A percentile compares a stretch with the other conserved stretches of the same genome.
Conservation (phyloP, 2,888 invertebrate species). For the Parthenolecanium corni region DNA sequence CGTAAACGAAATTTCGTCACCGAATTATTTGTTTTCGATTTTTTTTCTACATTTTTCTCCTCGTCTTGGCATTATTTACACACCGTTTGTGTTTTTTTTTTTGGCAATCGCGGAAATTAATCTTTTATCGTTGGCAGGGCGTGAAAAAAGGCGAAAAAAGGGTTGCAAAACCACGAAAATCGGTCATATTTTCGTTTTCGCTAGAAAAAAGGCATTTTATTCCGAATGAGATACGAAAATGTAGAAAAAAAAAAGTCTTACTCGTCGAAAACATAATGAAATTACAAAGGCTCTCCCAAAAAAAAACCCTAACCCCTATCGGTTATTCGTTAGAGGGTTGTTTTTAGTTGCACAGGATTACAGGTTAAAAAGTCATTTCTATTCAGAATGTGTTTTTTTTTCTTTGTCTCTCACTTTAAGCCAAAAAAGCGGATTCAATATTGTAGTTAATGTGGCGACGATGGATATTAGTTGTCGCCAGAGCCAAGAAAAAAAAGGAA, state of each 20-base stretch:
- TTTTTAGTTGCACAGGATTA: conserved; percentile 2
- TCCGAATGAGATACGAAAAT: background rate
- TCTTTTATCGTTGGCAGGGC: background rate
- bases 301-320: conserved; percentile 15
- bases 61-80: conserved; percentile 11
- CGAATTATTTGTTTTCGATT: background rate
- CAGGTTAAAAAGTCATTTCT: conserved; percentile 26
- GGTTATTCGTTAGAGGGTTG: conserved; percentile 11
- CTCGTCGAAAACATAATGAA: conserved; percentile 15
- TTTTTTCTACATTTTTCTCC: background rate
- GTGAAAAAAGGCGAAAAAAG: conserved; percentile 9
- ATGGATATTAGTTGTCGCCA: conserved; percentile 15
- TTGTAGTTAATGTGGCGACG: conserved; percentile 21
- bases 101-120: background rate
- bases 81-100: conserved; percentile 1
- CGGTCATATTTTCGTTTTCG: conserved; percentile 20
- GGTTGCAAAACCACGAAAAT: conserved; percentile 22
- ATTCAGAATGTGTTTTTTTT: conserved; percentile 21
- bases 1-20: too few species aligned
- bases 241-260: background rate
- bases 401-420: background rate
- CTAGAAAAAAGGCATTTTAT: conserved; percentile 16
- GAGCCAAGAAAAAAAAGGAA: background rate
- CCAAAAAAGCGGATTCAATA: conserved; percentile 9
- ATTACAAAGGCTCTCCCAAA: conserved; percentile 10